phyloP scores from a whole-genome alignment of 2,113 vertebrate species.

The Gopherus flavomarginatus region DNA sequence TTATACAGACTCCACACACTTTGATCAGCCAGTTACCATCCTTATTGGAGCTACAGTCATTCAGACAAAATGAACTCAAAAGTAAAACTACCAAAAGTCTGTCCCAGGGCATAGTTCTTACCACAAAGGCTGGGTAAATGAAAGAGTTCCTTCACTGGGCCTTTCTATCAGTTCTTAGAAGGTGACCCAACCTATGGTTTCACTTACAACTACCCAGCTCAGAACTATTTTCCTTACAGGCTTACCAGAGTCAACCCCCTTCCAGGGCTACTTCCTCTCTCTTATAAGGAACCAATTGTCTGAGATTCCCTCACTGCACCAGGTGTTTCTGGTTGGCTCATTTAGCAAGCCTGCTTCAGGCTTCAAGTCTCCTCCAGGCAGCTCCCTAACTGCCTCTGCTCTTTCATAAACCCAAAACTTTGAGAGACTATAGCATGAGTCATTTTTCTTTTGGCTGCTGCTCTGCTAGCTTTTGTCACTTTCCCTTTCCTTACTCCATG shows the following conservation, averaged over 20 bases:
- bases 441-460: background rate
- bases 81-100: background rate
- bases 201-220: background rate
- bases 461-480: background rate
- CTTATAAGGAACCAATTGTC: background rate
- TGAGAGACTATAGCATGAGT: background rate
- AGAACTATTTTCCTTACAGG: background rate
- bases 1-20: background rate
- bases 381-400: background rate
- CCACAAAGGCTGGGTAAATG: background rate
- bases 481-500: background rate
- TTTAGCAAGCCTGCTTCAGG: background rate
- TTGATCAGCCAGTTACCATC: background rate
- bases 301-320: background rate
- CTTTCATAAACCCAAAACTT: background rate
- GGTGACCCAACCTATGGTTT: background rate
- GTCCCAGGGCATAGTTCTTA: no score
- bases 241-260: background rate
- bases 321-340: background rate
- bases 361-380: background rate
- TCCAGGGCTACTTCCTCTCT: background rate
- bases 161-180: background rate
- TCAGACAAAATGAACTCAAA: background rate
- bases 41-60: background rate
- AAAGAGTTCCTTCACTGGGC: background rate